Conservation (phyloP, 2,797 vertebrate genomes). For the Mycteria americana region DNA sequence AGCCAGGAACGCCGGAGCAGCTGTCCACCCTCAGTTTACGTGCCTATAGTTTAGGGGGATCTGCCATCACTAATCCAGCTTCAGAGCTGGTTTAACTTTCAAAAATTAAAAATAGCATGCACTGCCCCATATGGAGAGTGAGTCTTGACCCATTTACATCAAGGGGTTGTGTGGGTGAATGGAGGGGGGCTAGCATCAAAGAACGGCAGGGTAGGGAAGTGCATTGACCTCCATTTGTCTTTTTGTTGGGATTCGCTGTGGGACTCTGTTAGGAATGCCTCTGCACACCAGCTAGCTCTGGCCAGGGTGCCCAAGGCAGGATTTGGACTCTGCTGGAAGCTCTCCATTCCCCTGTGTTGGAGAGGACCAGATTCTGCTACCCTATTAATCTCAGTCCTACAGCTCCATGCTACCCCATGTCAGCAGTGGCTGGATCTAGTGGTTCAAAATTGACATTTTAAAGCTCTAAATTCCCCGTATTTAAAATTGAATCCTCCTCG, state of each 20-base stretch:
- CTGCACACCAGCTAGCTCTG: neutral
- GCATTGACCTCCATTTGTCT: neutral
- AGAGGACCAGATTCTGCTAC: neutral
- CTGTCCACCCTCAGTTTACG: slow-evolving; percentile 69
- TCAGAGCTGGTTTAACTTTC: slow-evolving; percentile 73
- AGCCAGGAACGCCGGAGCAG: slow-evolving; percentile 67
- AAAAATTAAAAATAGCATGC: slow-evolving; percentile 70
- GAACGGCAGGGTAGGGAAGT: neutral
- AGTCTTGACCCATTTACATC: slow-evolving; percentile 61
- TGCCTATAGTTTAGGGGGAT: slow-evolving; percentile 71
- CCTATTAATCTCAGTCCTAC: neutral
- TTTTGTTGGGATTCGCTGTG: neutral
- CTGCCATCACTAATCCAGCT: slow-evolving; percentile 70
- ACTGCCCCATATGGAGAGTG: slow-evolving; percentile 27
- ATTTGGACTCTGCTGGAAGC: neutral
- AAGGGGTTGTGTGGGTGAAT: slow-evolving; percentile 34
- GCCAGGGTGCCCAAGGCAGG: neutral
- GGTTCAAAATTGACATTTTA: neutral
- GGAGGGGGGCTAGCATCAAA: neutral
- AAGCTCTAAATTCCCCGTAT: neutral
- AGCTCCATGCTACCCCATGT: neutral
- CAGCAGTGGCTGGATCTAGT: neutral
- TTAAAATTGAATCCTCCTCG: neutral
- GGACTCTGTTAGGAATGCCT: neutral
- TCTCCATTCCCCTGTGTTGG: fast-evolving